Base-by-base conservation (phyloP, 2,888 invertebrate genomes). In the Chaetoderma sp. region DNA sequence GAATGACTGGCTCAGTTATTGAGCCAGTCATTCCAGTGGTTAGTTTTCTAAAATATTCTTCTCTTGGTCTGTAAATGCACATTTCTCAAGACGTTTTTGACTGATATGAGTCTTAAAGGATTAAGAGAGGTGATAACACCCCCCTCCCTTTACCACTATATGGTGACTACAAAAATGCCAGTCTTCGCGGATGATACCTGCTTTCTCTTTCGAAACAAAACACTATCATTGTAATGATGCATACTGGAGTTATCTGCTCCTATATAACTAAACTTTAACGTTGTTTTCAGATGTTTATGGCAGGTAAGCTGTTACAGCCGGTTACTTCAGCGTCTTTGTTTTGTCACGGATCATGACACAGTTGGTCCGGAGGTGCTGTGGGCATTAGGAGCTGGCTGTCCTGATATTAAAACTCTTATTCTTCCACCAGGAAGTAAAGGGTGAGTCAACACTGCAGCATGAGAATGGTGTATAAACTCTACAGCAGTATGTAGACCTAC, bases 371-470 rank as follows among this genome's bases (percentile, higher is more conserved):
- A 85, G 67, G 79, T 82, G 50, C 73, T 85, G 72, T 85, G 81
- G 80, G 78, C 83, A 4, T 69, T 85, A 32, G 84, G 83, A 0
- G 82, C 82, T 36, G 85, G 85, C 1, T 85, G 84, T 72, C 74
- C 78, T n/a, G 74, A 80, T 33, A 72, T 85, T 28, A 75, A 69
- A 30, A 75, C 78, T 4, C 74, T 85, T 21, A 64, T 74, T 45
- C 71, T 84, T 16, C 78, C 80, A 4, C 82, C 84, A 1, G 67
- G 78, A 30, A 75, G 65, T 60, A 80, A 81, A 27, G 77, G 79
- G 84, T 83, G 76, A 70, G 70, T 42, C 30, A 13, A 16, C 27
- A 18, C 23, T 18, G 4, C 21, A 21, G 56, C 13, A 10, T 39
- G 27, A 18, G 6, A n/a, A 42, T 39, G 8, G n/a, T 42, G 16